phyloP scores from a whole-genome alignment of 2,797 vertebrate genomes.

The Caiman crocodilus region DNA sequence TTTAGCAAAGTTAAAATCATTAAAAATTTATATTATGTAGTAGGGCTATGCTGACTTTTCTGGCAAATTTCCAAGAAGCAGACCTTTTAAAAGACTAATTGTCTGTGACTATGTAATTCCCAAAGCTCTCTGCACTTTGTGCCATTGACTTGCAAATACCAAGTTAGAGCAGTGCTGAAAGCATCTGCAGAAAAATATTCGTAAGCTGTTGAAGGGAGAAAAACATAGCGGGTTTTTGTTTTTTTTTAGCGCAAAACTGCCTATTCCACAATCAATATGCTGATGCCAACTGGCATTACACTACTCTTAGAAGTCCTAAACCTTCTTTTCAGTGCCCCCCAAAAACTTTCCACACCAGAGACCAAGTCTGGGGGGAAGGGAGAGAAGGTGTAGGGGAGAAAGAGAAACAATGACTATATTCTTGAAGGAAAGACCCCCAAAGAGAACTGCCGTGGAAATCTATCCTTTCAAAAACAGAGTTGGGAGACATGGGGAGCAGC shows the following conservation, averaged over 20 bases:
- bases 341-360: not conserved
- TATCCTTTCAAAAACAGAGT: too few relatives aligned
- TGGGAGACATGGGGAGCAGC: too few relatives aligned
- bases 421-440: not conserved
- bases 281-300: not conserved
- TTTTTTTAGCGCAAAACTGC: not conserved
- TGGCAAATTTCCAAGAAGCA: slow-evolving; percentile 56
- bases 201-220: not conserved
- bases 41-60: slow-evolving; percentile 20
- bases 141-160: slow-evolving; percentile 51
- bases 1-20: slow-evolving; percentile 75
- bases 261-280: accelerated
- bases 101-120: slow-evolving; percentile 60
- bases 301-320: not conserved
- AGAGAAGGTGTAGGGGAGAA: not conserved
- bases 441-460: not conserved
- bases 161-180: slow-evolving; percentile 58
- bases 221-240: not conserved
- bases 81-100: slow-evolving; percentile 77
- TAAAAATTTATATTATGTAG: slow-evolving; percentile 73
- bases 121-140: slow-evolving; percentile 9
- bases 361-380: accelerated
- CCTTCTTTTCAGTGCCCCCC: not conserved
- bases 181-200: slow-evolving; percentile 11
- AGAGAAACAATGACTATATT: not conserved